A percentile compares a stretch with the other conserved stretches of the same genome.
These are phyloP conservation scores for Antechinus flavipes DNA, from an alignment of 2,113 vertebrate genomes.

Conservation along the genomic window DNA sequence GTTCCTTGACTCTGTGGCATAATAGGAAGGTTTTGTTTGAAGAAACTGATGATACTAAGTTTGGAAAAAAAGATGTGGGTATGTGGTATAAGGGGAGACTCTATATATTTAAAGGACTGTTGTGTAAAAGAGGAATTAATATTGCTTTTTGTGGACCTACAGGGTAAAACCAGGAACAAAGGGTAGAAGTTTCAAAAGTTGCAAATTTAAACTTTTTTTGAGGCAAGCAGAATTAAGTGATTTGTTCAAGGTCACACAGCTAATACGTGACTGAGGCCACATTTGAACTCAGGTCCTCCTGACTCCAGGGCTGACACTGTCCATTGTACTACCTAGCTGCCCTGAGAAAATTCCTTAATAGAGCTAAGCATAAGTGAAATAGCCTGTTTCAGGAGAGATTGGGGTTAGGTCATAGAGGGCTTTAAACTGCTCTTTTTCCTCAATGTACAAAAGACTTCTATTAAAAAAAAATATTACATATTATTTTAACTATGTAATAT, in stretches of 20 bases:
- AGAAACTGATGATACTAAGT: not conserved
- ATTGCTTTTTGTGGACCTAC: not conserved
- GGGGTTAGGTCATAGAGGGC: not conserved
- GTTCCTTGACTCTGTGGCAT: not conserved
- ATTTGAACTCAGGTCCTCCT: not conserved
- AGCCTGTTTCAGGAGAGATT: not conserved
- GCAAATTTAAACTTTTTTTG: not conserved
- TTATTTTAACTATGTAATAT: not conserved
- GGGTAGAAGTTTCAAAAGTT: not conserved
- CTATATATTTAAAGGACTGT: not conserved
- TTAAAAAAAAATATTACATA: not conserved
- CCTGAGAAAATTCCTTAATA: not conserved
- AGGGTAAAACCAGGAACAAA: not conserved
- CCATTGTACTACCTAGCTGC: not conserved
- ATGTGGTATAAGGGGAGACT: not conserved
- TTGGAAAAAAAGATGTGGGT: not conserved
- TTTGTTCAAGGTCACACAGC: not conserved
- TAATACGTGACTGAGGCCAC: not conserved
- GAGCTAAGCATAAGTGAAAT: not conserved
- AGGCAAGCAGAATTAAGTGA: not conserved
- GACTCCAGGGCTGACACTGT: not conserved
- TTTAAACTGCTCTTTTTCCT: not conserved
- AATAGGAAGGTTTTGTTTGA: not conserved
- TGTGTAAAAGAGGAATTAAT: not conserved
- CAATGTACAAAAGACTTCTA: not conserved